Percentiles rank a stretch among this genome's conserved stretches.
Evolutionary conservation across 2,797 vertebrate genomes (phyloP).

Genomic region (Caiman crocodilus): DNA sequence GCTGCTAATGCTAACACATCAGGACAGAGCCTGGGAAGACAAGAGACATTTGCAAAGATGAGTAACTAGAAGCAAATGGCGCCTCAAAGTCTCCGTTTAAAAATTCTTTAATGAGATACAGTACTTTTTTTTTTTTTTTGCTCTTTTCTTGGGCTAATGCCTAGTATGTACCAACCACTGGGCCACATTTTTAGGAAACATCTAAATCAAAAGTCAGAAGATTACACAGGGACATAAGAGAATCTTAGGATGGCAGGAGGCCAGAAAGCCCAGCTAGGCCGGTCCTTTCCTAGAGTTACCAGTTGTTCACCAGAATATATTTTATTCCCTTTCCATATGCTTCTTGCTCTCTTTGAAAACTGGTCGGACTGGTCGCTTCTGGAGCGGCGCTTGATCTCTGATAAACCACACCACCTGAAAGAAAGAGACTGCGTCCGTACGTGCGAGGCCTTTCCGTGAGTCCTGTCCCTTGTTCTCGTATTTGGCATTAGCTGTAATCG

Average conservation of each 20-base stretch:
- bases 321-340: slow-evolving; percentile 46
- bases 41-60: slow-evolving; percentile 60
- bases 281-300: slow-evolving; percentile 15
- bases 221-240: slow-evolving; percentile 63
- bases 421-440: slow-evolving; percentile 63
- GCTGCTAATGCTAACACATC: slow-evolving; percentile 59
- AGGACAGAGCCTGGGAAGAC: slow-evolving; percentile 58
- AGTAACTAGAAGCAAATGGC: slow-evolving; percentile 66
- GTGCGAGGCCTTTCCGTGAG: slow-evolving; percentile 65
- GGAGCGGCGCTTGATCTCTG: slow-evolving; percentile 70
- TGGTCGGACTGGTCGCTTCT: slow-evolving; percentile 58
- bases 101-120: slow-evolving; percentile 70
- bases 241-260: slow-evolving; percentile 56
- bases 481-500: slow-evolving; percentile 65
- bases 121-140: slow-evolving; percentile 33
- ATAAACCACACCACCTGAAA: slow-evolving; percentile 71
- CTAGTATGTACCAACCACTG: slow-evolving; percentile 59
- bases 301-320: slow-evolving; percentile 51
- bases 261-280: slow-evolving; percentile 51
- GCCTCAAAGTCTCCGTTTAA: slow-evolving; percentile 67
- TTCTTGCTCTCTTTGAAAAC: slow-evolving; percentile 67
- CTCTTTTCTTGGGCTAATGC: slow-evolving; percentile 64
- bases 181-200: slow-evolving; percentile 68
- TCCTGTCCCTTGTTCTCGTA: slow-evolving; percentile 44
- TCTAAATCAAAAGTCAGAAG: slow-evolving; percentile 74